These are phyloP conservation scores for Panthera uncia DNA, from an alignment of 2,113 vertebrate genomes.

Conservation along the genomic window DNA sequence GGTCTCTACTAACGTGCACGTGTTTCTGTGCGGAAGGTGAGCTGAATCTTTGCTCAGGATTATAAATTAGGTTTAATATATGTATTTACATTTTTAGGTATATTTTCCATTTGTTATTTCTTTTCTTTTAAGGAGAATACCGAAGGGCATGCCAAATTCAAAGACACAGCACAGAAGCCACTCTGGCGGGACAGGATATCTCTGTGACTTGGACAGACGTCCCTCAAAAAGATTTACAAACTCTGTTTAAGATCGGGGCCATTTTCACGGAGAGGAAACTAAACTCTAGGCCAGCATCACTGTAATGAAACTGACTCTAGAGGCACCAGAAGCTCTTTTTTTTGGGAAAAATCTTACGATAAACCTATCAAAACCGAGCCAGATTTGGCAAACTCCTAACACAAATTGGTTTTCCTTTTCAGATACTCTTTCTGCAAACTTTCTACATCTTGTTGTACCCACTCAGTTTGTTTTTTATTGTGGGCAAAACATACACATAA, in stretches of 20 bases:
- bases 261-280: neutral
- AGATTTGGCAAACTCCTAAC: neutral
- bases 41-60: neutral
- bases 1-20: too few relatives aligned
- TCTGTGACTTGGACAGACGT: accelerated
- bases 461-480: neutral
- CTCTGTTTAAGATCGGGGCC: neutral
- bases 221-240: neutral
- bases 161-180: too few relatives aligned
- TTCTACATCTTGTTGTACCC: neutral
- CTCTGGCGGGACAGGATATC: accelerated
- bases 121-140: neutral
- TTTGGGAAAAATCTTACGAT: neutral
- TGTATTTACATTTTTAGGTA: too few relatives aligned
- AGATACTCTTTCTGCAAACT: neutral
- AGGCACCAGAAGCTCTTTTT: neutral
- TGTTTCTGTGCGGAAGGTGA: neutral
- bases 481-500: neutral
- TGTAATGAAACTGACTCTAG: neutral
- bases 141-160: too few relatives aligned
- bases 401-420: neutral
- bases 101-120: neutral
- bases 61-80: neutral
- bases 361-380: neutral
- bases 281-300: accelerated